These are phyloP conservation scores for Eupelmus urozonus DNA, from an alignment of 2,888 invertebrate species.

Conservation along the genomic window DNA sequence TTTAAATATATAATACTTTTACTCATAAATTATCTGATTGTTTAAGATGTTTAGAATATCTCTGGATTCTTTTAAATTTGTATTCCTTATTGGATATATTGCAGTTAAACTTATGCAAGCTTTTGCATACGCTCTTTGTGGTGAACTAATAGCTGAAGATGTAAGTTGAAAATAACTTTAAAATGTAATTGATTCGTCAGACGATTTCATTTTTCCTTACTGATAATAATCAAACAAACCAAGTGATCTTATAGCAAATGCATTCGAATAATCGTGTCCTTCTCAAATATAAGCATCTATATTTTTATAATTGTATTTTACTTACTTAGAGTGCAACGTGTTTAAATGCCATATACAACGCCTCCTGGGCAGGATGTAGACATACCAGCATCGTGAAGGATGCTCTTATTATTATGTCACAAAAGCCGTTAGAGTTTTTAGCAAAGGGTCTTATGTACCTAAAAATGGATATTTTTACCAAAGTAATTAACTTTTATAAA, in stretches of 20 bases:
- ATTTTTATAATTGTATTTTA: background rate
- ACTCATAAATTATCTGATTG: background rate
- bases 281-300: background rate
- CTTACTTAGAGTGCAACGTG: constrained; percentile 62
- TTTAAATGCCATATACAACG: constrained; percentile 61
- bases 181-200: background rate
- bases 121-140: constrained; percentile 62
- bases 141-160: constrained; percentile 57
- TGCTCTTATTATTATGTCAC: constrained; percentile 61
- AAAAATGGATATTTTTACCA: constrained; percentile 27
- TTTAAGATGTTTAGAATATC: background rate
- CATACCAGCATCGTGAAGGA: constrained; percentile 57
- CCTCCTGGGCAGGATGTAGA: constrained; percentile 61
- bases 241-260: too few species aligned
- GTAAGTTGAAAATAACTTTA: constrained; percentile 48
- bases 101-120: constrained; percentile 61
- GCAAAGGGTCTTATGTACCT: constrained; percentile 36
- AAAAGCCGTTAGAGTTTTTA: constrained; percentile 63
- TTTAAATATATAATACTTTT: background rate
- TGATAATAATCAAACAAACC: too few species aligned
- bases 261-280: too few species aligned
- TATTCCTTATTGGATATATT: background rate
- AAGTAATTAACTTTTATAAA: too few species aligned
- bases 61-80: background rate
- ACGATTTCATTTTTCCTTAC: background rate